Conservation (phyloP, 2,797 vertebrate genomes). For the Gila robusta region DNA sequence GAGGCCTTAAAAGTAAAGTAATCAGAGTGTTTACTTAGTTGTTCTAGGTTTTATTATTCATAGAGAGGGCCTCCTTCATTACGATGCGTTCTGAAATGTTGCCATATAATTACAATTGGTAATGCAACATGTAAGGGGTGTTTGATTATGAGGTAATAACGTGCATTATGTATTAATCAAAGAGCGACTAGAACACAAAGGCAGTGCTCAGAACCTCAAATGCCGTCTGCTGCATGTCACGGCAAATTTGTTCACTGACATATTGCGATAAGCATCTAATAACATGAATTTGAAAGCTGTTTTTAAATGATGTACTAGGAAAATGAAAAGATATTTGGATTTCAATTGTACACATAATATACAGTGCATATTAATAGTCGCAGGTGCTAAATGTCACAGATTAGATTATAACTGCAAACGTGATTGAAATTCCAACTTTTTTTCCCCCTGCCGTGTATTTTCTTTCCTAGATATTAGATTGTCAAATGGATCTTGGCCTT, state of each 20-base stretch:
- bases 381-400: constrained; percentile 42
- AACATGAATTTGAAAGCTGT: constrained; percentile 35
- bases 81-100: constrained; percentile 8
- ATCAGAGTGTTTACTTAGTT: constrained; percentile 11
- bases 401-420: constrained; percentile 14
- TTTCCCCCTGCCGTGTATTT: constrained; percentile 8
- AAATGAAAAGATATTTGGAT: constrained; percentile 47
- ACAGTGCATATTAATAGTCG: constrained; percentile 35
- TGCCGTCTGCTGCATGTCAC: constrained; percentile 31
- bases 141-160: constrained; percentile 41
- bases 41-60: constrained; percentile 17
- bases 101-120: constrained; percentile 28
- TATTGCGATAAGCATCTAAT: constrained; percentile 44
- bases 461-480: constrained; percentile 65
- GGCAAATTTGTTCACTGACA: constrained; percentile 46
- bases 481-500: constrained; percentile 73
- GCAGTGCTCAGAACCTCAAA: constrained; percentile 24
- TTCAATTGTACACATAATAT: constrained; percentile 43
- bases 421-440: constrained; percentile 28
- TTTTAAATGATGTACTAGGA: neutral
- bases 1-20: neutral
- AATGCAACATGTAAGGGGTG: constrained; percentile 7
- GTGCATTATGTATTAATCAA: constrained; percentile 43
- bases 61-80: constrained; percentile 16
- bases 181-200: constrained; percentile 39